Conservation (phyloP, 2,888 invertebrate species). For the Boloria selene region DNA sequence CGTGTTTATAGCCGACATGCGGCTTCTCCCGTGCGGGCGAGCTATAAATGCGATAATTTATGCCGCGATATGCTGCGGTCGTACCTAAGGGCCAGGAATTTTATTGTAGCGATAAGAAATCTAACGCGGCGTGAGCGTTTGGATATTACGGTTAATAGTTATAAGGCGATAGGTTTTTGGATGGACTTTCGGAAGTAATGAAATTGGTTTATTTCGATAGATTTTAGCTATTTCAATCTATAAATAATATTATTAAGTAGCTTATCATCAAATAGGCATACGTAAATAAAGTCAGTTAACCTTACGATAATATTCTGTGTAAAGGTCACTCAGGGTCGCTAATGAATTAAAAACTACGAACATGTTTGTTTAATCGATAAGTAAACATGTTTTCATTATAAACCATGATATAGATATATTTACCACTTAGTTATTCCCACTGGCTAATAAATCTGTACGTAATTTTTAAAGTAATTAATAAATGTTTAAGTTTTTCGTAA, state of each 20-base stretch:
- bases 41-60: constrained; percentile 76
- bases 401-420: too few species aligned
- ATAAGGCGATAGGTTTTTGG: constrained; percentile 14
- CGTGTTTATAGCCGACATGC: constrained; percentile 73
- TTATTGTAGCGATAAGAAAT: constrained; percentile 40
- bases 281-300: too few species aligned
- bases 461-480: too few species aligned
- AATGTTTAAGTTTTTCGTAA: constrained; percentile 4
- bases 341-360: too few species aligned
- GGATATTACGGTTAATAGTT: constrained; percentile 28
- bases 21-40: constrained; percentile 65
- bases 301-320: too few species aligned
- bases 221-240: too few species aligned
- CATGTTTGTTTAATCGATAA: too few species aligned
- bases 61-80: constrained; percentile 45
- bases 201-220: background rate
- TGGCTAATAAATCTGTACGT: background rate
- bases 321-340: too few species aligned
- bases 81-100: constrained; percentile 57
- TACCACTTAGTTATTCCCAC: background rate
- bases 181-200: background rate
- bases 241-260: too few species aligned
- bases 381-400: too few species aligned
- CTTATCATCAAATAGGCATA: too few species aligned
- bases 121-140: constrained; percentile 36